Evolutionary conservation across 2,113 vertebrate species (phyloP).

Genomic region (Atrichornis clamosus): DNA sequence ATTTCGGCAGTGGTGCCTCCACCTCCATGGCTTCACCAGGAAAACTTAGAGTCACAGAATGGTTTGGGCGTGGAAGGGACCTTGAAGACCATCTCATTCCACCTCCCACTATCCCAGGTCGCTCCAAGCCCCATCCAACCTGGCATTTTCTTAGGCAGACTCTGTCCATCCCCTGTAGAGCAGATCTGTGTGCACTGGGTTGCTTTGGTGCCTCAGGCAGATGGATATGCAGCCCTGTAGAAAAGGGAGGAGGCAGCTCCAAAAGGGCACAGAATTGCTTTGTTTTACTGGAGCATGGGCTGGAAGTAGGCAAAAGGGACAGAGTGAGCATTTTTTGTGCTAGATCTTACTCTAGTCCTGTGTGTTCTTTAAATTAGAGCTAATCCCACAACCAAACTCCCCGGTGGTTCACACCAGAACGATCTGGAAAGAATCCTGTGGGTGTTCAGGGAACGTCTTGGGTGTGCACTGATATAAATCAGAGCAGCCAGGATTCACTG

Average conservation of each 20-base stretch:
- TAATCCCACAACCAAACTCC: not conserved
- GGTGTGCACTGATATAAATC: not conserved
- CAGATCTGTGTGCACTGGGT: not conserved
- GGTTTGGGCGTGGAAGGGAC: not conserved
- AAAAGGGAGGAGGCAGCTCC: not conserved
- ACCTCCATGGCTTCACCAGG: not conserved
- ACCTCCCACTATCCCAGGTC: not conserved
- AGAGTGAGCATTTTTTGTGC: not conserved
- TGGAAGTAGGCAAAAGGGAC: not conserved
- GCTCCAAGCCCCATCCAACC: not conserved
- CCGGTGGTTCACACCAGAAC: not conserved
- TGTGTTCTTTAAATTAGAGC: not conserved
- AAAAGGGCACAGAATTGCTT: not conserved
- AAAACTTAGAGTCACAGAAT: not conserved
- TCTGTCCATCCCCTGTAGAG: not conserved
- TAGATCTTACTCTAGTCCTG: not conserved
- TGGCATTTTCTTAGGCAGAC: not conserved
- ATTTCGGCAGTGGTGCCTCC: not conserved
- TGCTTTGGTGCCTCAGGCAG: not conserved
- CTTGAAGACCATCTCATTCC: not conserved
- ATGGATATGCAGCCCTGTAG: fast-evolving
- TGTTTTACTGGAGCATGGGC: not conserved
- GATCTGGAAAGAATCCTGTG: not conserved
- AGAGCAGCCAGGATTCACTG: not conserved
- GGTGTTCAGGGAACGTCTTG: not conserved